Percentiles rank a stretch among this genome's conserved stretches.
phyloP scores from a whole-genome alignment of 2,113 vertebrate species.

The Aldabrachelys gigantea region DNA sequence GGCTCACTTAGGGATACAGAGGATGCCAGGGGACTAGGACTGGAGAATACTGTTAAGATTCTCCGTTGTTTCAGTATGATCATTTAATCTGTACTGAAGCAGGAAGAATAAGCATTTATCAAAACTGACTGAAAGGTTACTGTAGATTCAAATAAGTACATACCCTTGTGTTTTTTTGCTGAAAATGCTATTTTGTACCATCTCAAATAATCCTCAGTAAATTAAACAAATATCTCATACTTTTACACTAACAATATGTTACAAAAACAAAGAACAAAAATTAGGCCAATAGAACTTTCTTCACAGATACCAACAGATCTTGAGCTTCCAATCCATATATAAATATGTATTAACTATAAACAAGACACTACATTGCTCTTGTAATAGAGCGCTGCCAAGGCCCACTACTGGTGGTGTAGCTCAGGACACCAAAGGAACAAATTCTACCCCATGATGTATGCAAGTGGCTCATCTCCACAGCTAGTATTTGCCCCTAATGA shows the following conservation, averaged over 20 bases:
- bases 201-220: background rate
- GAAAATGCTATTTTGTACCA: background rate
- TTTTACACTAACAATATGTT: background rate
- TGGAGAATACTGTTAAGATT: background rate
- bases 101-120: background rate
- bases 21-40: slow-evolving; percentile 6
- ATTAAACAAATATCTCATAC: background rate
- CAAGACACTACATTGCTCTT: background rate
- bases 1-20: slow-evolving; percentile 58
- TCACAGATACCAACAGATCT: background rate
- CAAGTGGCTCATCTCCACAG: background rate
- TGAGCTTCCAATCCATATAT: background rate
- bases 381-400: background rate
- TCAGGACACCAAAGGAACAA: background rate
- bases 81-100: background rate
- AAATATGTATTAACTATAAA: background rate
- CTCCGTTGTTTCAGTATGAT: background rate
- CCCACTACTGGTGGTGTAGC: background rate
- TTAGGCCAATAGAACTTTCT: background rate
- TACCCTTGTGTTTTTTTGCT: background rate
- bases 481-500: background rate
- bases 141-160: background rate
- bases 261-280: background rate
- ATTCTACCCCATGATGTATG: background rate
- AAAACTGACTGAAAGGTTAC: background rate